These are phyloP conservation scores for Macropis europaea DNA, from an alignment of 2,888 invertebrate species.

Conservation along the genomic window DNA sequence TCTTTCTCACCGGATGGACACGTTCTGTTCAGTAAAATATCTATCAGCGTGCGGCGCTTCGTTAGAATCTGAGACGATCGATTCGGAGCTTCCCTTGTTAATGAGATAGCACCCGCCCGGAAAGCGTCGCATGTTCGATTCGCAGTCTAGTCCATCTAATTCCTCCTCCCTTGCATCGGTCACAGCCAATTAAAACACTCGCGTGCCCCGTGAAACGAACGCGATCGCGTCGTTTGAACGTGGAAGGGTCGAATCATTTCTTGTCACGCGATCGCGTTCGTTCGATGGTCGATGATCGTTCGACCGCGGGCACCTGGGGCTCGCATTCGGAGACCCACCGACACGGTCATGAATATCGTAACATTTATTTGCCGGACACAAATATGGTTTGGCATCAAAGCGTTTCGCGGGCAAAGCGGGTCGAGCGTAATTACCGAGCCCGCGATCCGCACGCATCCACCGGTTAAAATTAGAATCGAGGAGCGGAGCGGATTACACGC, in stretches of 20 bases:
- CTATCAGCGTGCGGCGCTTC: too few relatives aligned
- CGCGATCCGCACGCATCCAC: background rate
- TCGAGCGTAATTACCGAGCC: conserved; percentile 43
- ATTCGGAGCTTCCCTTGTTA: too few relatives aligned
- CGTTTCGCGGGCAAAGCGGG: conserved; percentile 18
- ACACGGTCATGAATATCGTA: conserved; percentile 26
- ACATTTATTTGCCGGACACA: conserved; percentile 49
- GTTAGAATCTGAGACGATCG: too few relatives aligned
- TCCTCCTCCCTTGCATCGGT: too few relatives aligned
- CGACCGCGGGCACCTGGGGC: background rate
- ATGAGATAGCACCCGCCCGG: too few relatives aligned
- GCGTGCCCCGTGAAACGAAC: too few relatives aligned
- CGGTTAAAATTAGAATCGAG: conserved; percentile 39
- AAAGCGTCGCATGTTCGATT: too few relatives aligned
- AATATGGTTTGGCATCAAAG: conserved; percentile 45
- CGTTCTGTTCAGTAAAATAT: too few relatives aligned
- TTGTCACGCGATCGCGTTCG: background rate
- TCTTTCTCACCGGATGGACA: too few relatives aligned
- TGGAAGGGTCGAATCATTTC: background rate
- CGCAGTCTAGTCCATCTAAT: too few relatives aligned
- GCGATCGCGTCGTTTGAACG: background rate
- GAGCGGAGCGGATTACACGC: conserved; percentile 36
- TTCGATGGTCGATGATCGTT: conserved; percentile 13
- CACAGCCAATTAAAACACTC: too few relatives aligned
- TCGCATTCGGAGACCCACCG: background rate